Percentiles rank a stretch among this genome's conserved stretches.
Evolutionary conservation across 2,888 invertebrate genomes (phyloP).

Genomic region (Leucoptera coffeella): DNA sequence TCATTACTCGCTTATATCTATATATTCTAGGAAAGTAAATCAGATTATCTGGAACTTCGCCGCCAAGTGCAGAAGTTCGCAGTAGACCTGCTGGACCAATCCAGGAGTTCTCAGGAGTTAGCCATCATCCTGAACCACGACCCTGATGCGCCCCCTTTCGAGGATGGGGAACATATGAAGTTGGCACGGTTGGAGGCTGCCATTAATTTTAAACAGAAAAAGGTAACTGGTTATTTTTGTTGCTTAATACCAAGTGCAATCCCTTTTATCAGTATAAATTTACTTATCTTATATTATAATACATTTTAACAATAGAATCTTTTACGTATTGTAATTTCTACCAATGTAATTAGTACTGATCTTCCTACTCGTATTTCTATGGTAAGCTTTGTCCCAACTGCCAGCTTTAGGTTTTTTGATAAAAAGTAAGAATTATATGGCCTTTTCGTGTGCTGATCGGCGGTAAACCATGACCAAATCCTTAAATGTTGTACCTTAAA

Average conservation of each 20-base stretch:
- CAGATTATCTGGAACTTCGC: constrained; percentile 83
- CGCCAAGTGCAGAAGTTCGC: constrained; percentile 86
- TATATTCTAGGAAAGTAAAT: constrained; percentile 67
- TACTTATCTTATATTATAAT: too few species aligned
- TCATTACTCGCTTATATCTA: neutral
- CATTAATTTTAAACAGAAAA: constrained; percentile 91
- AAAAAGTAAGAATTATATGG: too few species aligned
- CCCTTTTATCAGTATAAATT: too few species aligned
- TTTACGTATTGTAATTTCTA: too few species aligned
- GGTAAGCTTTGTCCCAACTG: too few species aligned
- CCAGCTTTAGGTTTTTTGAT: too few species aligned
- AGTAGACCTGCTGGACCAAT: constrained; percentile 84
- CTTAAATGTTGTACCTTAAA: too few species aligned
- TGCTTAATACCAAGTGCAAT: too few species aligned
- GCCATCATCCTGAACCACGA: constrained; percentile 92
- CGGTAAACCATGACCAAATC: too few species aligned
- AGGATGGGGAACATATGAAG: constrained; percentile 77
- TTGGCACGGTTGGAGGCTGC: constrained; percentile 83
- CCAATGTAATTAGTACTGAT: too few species aligned
- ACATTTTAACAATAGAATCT: constrained; percentile 90
- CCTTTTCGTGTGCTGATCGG: too few species aligned
- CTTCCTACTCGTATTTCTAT: too few species aligned
- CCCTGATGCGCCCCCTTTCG: constrained; percentile 64
- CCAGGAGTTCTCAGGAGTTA: constrained; percentile 86
- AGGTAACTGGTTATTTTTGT: constrained; percentile 60